Base-by-base conservation (phyloP, 1,140 invertebrate species). In the Teleopsis dalmanni region DNA sequence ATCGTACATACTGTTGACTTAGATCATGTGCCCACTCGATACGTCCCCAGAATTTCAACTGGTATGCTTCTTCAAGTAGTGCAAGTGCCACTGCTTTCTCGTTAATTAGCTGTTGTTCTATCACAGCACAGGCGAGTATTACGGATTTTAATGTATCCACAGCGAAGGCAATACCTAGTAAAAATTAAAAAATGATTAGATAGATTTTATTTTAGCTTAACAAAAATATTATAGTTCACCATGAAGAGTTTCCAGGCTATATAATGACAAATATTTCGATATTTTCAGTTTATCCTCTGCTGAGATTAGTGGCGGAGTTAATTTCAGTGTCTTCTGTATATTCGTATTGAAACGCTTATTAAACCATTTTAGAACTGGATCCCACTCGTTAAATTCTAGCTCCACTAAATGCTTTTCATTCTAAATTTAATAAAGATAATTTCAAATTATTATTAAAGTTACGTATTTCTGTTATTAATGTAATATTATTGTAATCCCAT, bases 11-110 rank as follows among this genome's bases (percentile, higher is more conserved):
- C 40, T 84, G 78, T 62, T 87, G 81, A 57, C 83, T 85, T 21
- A 96, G 68, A 64, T 94, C 91, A 72, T 98, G 94, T 11, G 88
- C 82, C 93, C 93, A 98, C 73, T 95, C 91, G 3, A 98, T 89
- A 43, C 83, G 82, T 13, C 93, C 93, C 94, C 94, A 98, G 43
- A 81, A 78, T 44, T 80, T 76, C 27, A 82, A 74, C 84, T 91
- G 75, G 76, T 81, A 95, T 71, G 92, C 84, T 72, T 90, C 87
- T 74, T 98, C 95, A 31, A 98, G 75, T 55, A 88, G 73, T 1
- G 91, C 81, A 19, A 97, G 74, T 48, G 79, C 66, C 8, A 95
- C 90, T 27, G 91, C 91, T 70, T 87, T 80, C 55, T 91, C 82
- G 22, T 92, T 81, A 35, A 73, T 76, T 31, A 98, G 68, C 48